phyloP scores from a whole-genome alignment of 2,888 invertebrate genomes.

The Thalpophila matura region DNA sequence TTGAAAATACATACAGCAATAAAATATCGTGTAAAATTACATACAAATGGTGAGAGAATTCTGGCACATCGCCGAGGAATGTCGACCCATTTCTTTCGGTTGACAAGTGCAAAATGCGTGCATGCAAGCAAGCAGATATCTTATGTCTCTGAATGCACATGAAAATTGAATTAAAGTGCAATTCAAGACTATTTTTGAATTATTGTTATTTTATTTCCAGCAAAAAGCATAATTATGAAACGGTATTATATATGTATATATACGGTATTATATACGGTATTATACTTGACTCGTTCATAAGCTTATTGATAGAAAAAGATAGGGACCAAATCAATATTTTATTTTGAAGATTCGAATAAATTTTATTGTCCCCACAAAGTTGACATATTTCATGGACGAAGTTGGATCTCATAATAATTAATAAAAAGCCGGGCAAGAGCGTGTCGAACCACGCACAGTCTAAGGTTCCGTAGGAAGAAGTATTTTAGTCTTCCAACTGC shows the following conservation, averaged over 20 bases:
- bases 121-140: constrained; percentile 35
- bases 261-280: no score
- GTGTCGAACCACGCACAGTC: no score
- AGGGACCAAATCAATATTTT: no score
- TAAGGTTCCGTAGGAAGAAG: no score
- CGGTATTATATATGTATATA: background rate
- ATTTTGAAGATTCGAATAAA: no score
- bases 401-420: no score
- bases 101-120: constrained; percentile 53
- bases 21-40: constrained; percentile 41
- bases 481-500: no score
- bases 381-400: no score
- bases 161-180: constrained; percentile 15
- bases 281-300: no score
- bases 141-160: constrained; percentile 13
- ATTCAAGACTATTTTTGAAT: background rate
- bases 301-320: no score
- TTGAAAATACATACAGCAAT: constrained; percentile 16
- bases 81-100: constrained; percentile 35
- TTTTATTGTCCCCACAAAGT: no score
- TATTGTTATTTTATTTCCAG: constrained; percentile 6
- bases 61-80: constrained; percentile 40
- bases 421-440: no score
- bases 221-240: background rate
- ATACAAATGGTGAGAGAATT: constrained; percentile 30